Evolutionary conservation across 2,113 vertebrate species (phyloP).

Genomic region (Pontoporia blainvillei): DNA sequence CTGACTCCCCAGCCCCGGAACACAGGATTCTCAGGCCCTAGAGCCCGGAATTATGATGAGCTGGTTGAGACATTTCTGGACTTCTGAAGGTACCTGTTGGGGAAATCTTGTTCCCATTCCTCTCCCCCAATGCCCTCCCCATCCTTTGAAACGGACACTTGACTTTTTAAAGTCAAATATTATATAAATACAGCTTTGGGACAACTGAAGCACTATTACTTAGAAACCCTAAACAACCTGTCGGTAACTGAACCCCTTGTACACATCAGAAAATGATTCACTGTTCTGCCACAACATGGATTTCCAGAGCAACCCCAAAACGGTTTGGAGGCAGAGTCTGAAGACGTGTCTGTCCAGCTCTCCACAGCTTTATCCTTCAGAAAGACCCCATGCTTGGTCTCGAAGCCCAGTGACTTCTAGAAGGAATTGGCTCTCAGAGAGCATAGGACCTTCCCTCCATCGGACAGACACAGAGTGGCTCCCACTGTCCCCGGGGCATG

Average conservation of each 20-base stretch:
- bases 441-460: accelerated
- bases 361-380: background rate
- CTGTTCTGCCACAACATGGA: background rate
- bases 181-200: accelerated
- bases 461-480: accelerated
- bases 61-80: constrained; percentile 57
- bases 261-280: too few species aligned
- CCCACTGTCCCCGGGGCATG: accelerated
- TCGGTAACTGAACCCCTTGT: too few species aligned
- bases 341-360: accelerated
- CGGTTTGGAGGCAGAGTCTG: background rate
- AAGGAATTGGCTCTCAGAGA: background rate
- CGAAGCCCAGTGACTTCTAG: background rate
- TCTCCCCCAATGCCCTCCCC: too few species aligned
- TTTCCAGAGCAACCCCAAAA: constrained; percentile 29
- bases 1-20: background rate
- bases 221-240: accelerated
- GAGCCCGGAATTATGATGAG: constrained; percentile 56
- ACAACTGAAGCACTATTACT: accelerated
- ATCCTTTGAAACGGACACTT: background rate
- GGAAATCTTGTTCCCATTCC: background rate
- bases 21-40: background rate
- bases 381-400: accelerated
- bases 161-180: background rate
- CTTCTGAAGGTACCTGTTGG: constrained; percentile 24